Base-by-base conservation (phyloP, 2,113 vertebrate species). In the Cavia porcellus region DNA sequence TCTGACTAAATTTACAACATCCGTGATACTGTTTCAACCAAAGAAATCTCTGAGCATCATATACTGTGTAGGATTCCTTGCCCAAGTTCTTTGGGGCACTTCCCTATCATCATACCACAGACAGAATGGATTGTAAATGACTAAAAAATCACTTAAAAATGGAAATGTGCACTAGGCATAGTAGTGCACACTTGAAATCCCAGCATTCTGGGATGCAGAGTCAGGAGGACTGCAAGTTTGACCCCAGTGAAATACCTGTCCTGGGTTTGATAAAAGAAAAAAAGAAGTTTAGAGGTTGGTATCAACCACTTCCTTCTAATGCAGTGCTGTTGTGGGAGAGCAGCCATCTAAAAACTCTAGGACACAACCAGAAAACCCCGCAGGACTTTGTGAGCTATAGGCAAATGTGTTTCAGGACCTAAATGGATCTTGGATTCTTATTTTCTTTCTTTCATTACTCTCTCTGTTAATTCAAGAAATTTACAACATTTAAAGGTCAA, bases 381-480 rank as follows among this genome's bases (percentile, higher is more conserved):
- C 2, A 30, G 20, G 42, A 77, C 30, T 30, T 38, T 2, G 22
- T 47, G 50, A 86, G 45, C 89, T 28, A 79, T 0, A 47, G 66
- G 45, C 6, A 15, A 74, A 75, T 87, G 66, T 85, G 59, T 30
- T 81, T 86, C 42, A 88, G 50, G 45, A 47, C 12, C 25, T 42
- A 24, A 94, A n/a, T 66, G 45, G 86, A 68, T 28, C 7, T 32
- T 66, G 57, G 91, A 55, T 25, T 22, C 59, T 62, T 81, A 45
- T 10, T 87, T 11, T 38, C 12, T 35, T 89, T 64, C 42, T 66
- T 87, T 74, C 57, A 83, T 59, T 45, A 80, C 1, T 1, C 50
- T 66, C 61, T 90, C 77, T 74, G 25, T 74, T 57, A 89, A 59
- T 92, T 92, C 42, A 81, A 94, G 77, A 94, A 94, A n/a, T 25